A percentile compares a stretch with the other conserved stretches of the same genome.
Evolutionary conservation across 2,888 invertebrate genomes (phyloP).

Genomic region (Drosophila subquinaria): DNA sequence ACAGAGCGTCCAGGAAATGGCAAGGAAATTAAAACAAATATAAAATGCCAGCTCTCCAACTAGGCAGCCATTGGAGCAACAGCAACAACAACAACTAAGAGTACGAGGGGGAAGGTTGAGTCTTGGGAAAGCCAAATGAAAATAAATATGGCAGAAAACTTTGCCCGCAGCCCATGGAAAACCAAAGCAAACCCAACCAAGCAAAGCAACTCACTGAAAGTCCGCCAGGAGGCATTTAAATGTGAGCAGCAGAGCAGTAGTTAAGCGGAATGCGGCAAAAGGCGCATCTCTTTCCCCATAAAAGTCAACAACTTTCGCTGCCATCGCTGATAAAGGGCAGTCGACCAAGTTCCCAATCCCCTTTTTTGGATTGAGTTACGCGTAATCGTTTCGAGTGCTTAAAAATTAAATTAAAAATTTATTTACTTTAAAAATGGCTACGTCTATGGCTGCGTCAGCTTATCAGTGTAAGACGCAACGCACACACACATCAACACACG

Average conservation of each 20-base stretch:
- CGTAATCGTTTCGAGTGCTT: constrained; percentile 75
- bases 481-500: constrained; percentile 25
- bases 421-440: constrained; percentile 64
- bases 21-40: constrained; percentile 80
- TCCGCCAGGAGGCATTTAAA: constrained; percentile 57
- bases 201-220: constrained; percentile 35
- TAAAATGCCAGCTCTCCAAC: constrained; percentile 67
- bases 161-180: constrained; percentile 42
- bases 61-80: constrained; percentile 33
- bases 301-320: constrained; percentile 77
- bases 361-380: constrained; percentile 73
- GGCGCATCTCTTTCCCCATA: constrained; percentile 50
- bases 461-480: constrained; percentile 52
- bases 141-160: constrained; percentile 71
- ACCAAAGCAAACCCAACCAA: constrained; percentile 1
- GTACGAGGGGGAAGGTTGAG: constrained; percentile 10
- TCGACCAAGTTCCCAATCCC: constrained; percentile 14
- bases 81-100: constrained; percentile 17
- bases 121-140: constrained; percentile 59
- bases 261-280: constrained; percentile 37
- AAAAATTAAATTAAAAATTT: constrained; percentile 80
- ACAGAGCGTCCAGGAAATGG: constrained; percentile 68
- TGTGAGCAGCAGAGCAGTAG: constrained; percentile 48
- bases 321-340: constrained; percentile 68
- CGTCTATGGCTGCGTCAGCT: constrained; percentile 48